Evolutionary conservation across 2,113 vertebrate genomes (phyloP), one percentile per base, ranked within the genome.

Genomic region (Sinocyclocheilus rhinocerous): DNA sequence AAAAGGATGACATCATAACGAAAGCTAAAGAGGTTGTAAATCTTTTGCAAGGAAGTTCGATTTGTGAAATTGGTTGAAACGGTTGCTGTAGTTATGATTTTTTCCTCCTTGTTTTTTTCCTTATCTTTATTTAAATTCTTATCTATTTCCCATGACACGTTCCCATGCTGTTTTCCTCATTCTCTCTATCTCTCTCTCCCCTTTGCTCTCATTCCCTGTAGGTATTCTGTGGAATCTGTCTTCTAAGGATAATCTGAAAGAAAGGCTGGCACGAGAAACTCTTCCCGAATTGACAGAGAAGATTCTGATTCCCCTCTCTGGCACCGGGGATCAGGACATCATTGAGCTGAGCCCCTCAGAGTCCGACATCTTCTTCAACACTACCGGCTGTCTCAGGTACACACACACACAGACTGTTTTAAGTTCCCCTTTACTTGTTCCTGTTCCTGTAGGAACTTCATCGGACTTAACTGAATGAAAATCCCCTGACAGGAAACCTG

Each of bases 161-260:
- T 81, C 78, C 59, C 79, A 81, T 70, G 63, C 18, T 69, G 45
- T 67, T 45, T 81, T 82, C 24, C 45, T 26, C 61, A 16, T 48
- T 81, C 39, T n/a, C 33, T 42, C 75, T 24, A 18, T 81, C 70
- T 63, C 4, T 33, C 15, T 29, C 20, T 57, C 55, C 24, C 33
- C 73, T 69, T 70, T 48, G 15, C 26, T 36, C 7, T 67, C n/a
- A 7, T 11, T 77, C 70, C 12, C 59, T 84, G 80, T 87, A 99
- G 98, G 98, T 16, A 97, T 99, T 89, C 94, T 99, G 72, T 99
- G 98, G 98, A 99, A 99, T 89, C 94, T 99, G 81, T 99, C 98
- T 52, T 99, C 98, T 90, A 98, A 96, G 20, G 98, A 99, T 91
- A 96, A 95, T 90, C 94, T 99, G 85, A 99, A 99, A 93, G 96